These are phyloP conservation scores for Drosophila neonasuta DNA, from an alignment of 2,888 invertebrate genomes.

Conservation along the genomic window DNA sequence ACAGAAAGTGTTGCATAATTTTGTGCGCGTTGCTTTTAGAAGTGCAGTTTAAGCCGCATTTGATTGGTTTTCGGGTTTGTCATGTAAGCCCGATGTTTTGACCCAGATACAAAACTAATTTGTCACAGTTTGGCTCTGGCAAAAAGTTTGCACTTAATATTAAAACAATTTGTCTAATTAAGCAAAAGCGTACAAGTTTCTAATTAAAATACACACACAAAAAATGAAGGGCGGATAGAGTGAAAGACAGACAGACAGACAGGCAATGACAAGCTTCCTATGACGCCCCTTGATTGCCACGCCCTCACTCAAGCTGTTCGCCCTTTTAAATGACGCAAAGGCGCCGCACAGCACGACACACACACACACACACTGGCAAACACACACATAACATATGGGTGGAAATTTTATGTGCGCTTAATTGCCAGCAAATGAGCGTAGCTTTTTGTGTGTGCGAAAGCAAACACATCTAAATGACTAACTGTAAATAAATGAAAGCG, in stretches of 20 bases:
- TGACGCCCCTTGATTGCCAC: constrained; percentile 23
- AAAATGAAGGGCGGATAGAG: constrained; percentile 18
- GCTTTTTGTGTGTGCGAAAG: constrained; percentile 48
- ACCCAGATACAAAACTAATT: constrained; percentile 64
- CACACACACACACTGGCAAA: constrained; percentile 10
- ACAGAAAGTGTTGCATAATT: constrained; percentile 57
- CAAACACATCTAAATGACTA: constrained; percentile 68
- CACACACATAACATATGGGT: constrained; percentile 16
- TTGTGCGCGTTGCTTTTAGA: constrained; percentile 22
- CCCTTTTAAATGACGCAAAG: constrained; percentile 53
- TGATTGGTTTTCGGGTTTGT: constrained; percentile 49
- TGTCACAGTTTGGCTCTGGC: constrained; percentile 52
- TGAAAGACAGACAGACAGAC: constrained; percentile 28
- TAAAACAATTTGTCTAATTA: constrained; percentile 77
- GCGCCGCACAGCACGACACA: constrained; percentile 16
- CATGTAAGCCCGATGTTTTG: constrained; percentile 44
- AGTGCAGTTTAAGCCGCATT: constrained; percentile 41
- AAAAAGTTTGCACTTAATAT: constrained; percentile 67
- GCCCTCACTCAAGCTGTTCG: constrained; percentile 23
- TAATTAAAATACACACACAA: constrained; percentile 68
- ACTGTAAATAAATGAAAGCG: constrained; percentile 68
- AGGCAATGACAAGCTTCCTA: constrained; percentile 24
- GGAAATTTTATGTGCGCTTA: constrained; percentile 66
- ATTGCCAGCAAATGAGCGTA: constrained; percentile 74
- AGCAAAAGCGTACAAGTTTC: constrained; percentile 76